phyloP scores from a whole-genome alignment of 2,888 invertebrate species.

The Pammene aurita region DNA sequence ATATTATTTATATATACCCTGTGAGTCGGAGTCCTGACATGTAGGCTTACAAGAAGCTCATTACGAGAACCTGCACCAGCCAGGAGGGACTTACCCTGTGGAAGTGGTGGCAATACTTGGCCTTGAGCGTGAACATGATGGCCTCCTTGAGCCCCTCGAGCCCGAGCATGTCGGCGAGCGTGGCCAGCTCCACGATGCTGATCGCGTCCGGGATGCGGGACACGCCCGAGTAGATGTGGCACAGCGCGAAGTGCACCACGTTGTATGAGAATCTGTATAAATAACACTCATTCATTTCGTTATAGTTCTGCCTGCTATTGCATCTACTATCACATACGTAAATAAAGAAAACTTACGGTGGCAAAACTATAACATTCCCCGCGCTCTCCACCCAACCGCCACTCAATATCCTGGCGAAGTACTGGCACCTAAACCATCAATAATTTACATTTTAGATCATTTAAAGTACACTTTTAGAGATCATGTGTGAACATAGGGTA shows the following conservation, averaged over 20 bases:
- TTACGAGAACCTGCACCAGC: not conserved
- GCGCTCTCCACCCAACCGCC: constrained; percentile 92
- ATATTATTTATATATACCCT: too few species aligned
- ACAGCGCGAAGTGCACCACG: constrained; percentile 94
- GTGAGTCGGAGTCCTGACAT: too few species aligned
- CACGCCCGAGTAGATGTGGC: constrained; percentile 97
- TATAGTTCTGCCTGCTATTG: not conserved
- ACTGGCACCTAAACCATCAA: constrained; percentile 87
- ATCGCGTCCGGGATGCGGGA: constrained; percentile 94
- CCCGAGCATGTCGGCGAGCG: constrained; percentile 94
- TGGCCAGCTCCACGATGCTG: constrained; percentile 93
- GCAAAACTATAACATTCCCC: constrained; percentile 92
- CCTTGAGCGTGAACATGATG: constrained; percentile 92
- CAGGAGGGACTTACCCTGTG: constrained; percentile 87
- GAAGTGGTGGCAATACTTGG: constrained; percentile 96
- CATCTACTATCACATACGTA: too few species aligned
- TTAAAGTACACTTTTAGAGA: too few species aligned
- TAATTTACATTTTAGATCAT: not conserved
- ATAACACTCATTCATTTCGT: constrained; percentile 38
- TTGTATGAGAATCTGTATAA: constrained; percentile 89
- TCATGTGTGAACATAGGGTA: too few species aligned
- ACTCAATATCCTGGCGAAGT: constrained; percentile 95
- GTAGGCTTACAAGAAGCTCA: too few species aligned
- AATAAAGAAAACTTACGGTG: constrained; percentile 83
- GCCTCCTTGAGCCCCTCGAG: constrained; percentile 96